Evolutionary conservation across 2,113 vertebrate genomes (phyloP), one percentile per base, ranked within the genome.

Genomic region (Elephantulus edwardii): DNA sequence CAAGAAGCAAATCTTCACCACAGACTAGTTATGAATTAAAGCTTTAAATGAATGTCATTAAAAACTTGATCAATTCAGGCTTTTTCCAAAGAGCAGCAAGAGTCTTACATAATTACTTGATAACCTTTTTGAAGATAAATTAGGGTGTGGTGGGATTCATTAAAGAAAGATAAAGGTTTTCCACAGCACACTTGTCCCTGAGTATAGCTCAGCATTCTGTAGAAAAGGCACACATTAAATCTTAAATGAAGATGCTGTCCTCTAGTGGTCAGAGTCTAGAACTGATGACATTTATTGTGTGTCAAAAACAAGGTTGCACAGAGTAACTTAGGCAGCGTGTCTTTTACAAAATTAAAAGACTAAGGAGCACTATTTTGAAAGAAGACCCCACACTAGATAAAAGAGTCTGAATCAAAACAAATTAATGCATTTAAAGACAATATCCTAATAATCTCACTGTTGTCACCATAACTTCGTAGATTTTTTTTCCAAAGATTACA

Each of bases 191-290:
- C 74, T 88, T 6, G 54, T 66, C 48, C 79, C 30, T 85, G 0
- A 7, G 48, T 13, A 16, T 33, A 83, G 66, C 28, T 74, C 56
- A 58, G n/a, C 42, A 3, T 26, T 40, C 28, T 70, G 3, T 20
- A 1, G 35, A 16, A 35, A 8, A 0, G 0, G 0, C 0, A 1
- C 0, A 17, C 44, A 22, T 33, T 3, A 30, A 48, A 14, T 24
- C 40, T 50, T 33, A 89, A 95, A 94, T 95, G 56, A 80, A 90
- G 91, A 90, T 78, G 92, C 80, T 96, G 28, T 92, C 97, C 97
- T 94, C 97, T 96, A 79, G 96, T 96, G 98, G 70, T 13, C 28
- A 48, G 19, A 30, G 1, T 38, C 0, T 16, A 78, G 62, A 94
- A 96, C 93, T 78, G 62, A 62, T 44, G 14, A 22, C 46, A 78